These are phyloP conservation scores for Gobiocypris rarus DNA, from an alignment of 2,113 vertebrate genomes.

Conservation along the genomic window DNA sequence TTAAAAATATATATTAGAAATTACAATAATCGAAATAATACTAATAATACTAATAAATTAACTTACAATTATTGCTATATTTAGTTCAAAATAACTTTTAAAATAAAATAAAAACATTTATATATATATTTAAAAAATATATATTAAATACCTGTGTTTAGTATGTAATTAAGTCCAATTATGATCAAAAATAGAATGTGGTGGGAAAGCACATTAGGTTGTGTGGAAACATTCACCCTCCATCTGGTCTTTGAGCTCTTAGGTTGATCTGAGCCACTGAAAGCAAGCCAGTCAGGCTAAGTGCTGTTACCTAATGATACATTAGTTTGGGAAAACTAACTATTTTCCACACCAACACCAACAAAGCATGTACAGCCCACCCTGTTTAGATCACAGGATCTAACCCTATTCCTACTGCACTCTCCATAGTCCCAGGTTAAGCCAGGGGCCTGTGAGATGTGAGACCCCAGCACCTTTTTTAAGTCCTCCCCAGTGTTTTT, in stretches of 20 bases:
- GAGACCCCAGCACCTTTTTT: conserved; percentile 19
- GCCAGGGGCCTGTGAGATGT: conserved; percentile 8
- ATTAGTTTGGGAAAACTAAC: conserved; percentile 26
- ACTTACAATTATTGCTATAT: background rate
- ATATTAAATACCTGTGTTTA: background rate
- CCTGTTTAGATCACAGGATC: conserved; percentile 20
- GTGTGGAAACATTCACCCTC: conserved; percentile 7
- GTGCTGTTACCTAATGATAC: conserved; percentile 29
- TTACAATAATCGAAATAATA: too few relatives aligned
- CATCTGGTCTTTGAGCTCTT: background rate
- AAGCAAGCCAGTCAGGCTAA: background rate
- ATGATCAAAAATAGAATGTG: background rate
- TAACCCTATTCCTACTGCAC: background rate
- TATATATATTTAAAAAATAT: background rate
- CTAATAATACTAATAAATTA: background rate
- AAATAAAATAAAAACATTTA: background rate
- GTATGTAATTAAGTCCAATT: background rate
- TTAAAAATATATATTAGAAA: too few relatives aligned
- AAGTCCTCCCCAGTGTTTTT: conserved; percentile 8
- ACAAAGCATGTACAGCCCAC: conserved; percentile 12
- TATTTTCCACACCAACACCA: conserved; percentile 3
- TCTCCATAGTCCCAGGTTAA: conserved; percentile 13
- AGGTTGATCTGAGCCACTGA: background rate
- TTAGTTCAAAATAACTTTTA: background rate
- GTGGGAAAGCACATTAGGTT: background rate